Base-by-base conservation (phyloP, 2,797 vertebrate genomes). In the Coreius guichenoti region DNA sequence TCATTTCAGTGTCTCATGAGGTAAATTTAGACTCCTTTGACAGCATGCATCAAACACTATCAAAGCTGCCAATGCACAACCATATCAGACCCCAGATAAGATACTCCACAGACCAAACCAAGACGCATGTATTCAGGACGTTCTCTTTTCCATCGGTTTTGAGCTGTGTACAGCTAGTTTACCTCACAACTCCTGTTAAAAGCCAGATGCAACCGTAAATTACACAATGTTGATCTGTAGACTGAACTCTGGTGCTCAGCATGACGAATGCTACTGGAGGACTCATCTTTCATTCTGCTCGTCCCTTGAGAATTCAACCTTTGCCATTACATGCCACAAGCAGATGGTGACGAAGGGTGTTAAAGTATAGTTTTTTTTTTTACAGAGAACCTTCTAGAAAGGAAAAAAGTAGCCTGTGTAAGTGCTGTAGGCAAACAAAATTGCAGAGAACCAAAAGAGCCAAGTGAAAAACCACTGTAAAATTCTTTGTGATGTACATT, bases 311-410 rank as follows among this genome's bases (percentile, higher is more conserved):
- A 93, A 92, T 63, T 86, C 70, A 88, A 93, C 93, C 92, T 89
- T 86, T 91, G 91, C 82, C 90, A 90, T 73, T 1, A 81, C 17
- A 12, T 8, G 83, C 80, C 86, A 87, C 84, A 92, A 94, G 92
- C 95, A 95, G 93, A 94, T 94, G 94, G 92, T 81, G 89, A 76
- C 73, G 86, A 74, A 87, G 47, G 0, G 82, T 47, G 88, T 67
- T 91, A 87, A 92, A 93, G 91, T 43, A 86, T 84, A 85, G 79
- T 12, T 58, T 26, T 47, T 9, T 86, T 68, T 86, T 86, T 58
- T 56, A 83, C 87, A 81, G 8, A 33, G 83, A 90, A 90, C 86
- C 81, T 56, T 90, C 89, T 91, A 89, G 74, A 75, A 23, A 83
- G 85, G 4, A 23, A 89, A 89, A 90, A 91, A 36, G 1, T 33